These are phyloP conservation scores for Meteorus sp. DNA, from an alignment of 1,140 invertebrate genomes.

Conservation along the genomic window DNA sequence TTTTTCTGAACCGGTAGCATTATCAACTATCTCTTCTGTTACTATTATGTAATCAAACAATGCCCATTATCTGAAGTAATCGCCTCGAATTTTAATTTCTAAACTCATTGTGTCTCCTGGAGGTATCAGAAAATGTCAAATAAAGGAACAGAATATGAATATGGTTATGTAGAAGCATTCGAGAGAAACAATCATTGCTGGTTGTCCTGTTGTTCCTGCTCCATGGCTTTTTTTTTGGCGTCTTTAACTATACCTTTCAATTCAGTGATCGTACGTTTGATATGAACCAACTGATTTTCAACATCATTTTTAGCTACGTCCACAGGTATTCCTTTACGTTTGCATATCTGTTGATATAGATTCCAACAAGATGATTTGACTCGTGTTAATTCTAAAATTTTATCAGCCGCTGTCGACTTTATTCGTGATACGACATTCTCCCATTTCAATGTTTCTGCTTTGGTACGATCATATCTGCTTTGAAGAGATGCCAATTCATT, in stretches of 20 bases:
- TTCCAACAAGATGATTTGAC: conserved; percentile 50
- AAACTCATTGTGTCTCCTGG: no score
- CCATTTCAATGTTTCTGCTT: conserved; percentile 44
- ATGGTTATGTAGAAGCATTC: no score
- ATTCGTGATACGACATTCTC: conserved; percentile 44
- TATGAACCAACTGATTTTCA: conserved; percentile 48
- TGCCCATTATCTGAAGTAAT: no score
- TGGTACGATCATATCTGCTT: conserved; percentile 39
- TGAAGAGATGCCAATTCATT: conserved; percentile 47
- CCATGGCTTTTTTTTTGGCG: conserved; percentile 30
- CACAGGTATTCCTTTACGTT: conserved; percentile 37
- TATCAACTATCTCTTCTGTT: not conserved
- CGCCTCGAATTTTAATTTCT: no score
- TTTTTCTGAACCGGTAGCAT: no score
- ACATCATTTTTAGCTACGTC: conserved; percentile 41
- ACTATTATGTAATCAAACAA: not conserved
- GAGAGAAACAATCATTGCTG: no score
- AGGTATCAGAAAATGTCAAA: no score
- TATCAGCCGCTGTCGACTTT: conserved; percentile 38
- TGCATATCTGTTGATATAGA: conserved; percentile 53
- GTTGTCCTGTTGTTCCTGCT: conserved; percentile 20
- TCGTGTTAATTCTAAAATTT: conserved; percentile 46
- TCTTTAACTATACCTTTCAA: conserved; percentile 42
- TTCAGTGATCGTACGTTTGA: conserved; percentile 50
- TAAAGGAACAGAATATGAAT: no score